Evolutionary conservation across 2,797 vertebrate species (phyloP).

Genomic region (Neoniphon sammara): DNA sequence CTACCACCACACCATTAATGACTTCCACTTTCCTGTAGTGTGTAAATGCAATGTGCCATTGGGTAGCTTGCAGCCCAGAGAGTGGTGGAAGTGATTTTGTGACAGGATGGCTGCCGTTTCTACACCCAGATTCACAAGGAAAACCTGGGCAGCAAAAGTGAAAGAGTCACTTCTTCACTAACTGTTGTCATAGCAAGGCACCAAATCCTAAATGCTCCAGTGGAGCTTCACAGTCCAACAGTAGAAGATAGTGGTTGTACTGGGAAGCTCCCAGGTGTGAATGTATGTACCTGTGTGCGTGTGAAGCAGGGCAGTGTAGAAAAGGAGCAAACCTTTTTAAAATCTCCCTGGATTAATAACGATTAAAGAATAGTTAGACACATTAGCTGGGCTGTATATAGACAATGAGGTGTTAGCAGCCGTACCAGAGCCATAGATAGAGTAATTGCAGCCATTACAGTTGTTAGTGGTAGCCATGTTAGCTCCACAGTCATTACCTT

Average conservation of each 20-base stretch:
- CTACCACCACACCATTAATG: constrained; percentile 3
- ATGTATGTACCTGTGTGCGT: not conserved
- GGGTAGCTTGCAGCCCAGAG: constrained; percentile 17
- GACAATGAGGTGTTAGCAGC: not conserved
- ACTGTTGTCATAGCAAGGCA: not conserved
- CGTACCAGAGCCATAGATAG: not conserved
- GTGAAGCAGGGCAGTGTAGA: not conserved
- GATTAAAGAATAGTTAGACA: not conserved
- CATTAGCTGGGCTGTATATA: not conserved
- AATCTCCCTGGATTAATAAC: not conserved
- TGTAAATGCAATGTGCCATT: constrained; percentile 12
- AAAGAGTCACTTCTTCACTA: not conserved
- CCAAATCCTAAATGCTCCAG: not conserved
- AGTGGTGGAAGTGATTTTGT: constrained; percentile 20
- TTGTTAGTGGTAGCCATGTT: not conserved
- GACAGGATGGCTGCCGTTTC: not conserved
- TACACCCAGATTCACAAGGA: not conserved
- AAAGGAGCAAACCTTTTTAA: too few relatives aligned
- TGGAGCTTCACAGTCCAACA: not conserved
- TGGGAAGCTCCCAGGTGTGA: not conserved
- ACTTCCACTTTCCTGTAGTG: constrained; percentile 7
- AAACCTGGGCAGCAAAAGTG: not conserved
- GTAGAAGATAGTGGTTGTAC: not conserved
- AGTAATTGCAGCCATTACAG: not conserved
- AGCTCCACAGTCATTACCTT: not conserved